Conservation (phyloP, 2,888 invertebrate species). For the Bellardia bayeri region DNA sequence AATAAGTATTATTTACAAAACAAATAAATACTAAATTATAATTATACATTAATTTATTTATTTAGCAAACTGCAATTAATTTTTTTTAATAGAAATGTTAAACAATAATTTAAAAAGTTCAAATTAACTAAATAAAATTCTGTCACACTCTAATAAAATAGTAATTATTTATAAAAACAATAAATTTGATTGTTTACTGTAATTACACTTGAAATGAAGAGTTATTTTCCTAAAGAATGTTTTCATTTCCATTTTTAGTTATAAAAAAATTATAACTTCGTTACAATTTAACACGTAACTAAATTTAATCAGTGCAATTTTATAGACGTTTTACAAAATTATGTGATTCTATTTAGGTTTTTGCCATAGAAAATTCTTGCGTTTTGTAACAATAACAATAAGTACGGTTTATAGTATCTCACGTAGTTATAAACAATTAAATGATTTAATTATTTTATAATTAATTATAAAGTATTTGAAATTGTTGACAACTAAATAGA, state of each 20-base stretch:
- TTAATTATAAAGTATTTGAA: neutral
- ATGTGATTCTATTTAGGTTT: neutral
- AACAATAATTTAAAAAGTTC: too few relatives aligned
- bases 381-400: neutral
- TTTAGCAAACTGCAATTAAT: too few relatives aligned
- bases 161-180: too few relatives aligned
- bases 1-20: too few relatives aligned
- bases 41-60: too few relatives aligned
- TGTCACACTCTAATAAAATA: too few relatives aligned
- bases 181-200: too few relatives aligned
- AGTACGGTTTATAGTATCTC: neutral
- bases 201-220: neutral
- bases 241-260: neutral
- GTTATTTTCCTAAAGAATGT: neutral
- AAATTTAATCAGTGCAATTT: neutral
- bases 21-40: too few relatives aligned
- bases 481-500: neutral
- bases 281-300: slow-evolving; percentile 16
- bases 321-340: neutral
- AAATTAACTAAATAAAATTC: too few relatives aligned
- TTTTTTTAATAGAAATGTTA: too few relatives aligned
- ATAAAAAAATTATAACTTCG: neutral
- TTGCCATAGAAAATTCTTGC: neutral
- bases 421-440: neutral
- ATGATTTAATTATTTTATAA: neutral